Evolutionary conservation across 1,140 invertebrate genomes (phyloP).

Genomic region (Drosophila kurseongensis): DNA sequence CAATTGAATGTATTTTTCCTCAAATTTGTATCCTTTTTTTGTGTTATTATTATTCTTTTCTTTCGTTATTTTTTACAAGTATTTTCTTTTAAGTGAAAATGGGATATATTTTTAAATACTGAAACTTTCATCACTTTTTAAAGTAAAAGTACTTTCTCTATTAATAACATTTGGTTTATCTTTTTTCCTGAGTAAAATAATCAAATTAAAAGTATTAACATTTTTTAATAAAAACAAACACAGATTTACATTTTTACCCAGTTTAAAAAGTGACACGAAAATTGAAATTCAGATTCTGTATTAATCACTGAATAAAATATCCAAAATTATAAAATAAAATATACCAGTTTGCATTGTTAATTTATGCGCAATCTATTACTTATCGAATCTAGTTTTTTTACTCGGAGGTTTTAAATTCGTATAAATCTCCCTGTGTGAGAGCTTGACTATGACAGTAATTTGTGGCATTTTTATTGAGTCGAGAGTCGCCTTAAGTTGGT

Average conservation of each 20-base stretch:
- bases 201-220: too few relatives aligned
- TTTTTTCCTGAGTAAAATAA: too few relatives aligned
- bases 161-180: too few relatives aligned
- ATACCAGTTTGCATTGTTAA: conserved; percentile 26
- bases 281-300: not conserved
- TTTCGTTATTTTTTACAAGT: too few relatives aligned
- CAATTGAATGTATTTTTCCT: too few relatives aligned
- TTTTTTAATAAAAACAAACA: not conserved
- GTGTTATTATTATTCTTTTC: too few relatives aligned
- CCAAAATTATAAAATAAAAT: conserved; percentile 4
- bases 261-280: not conserved
- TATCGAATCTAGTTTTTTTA: conserved; percentile 32
- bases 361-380: conserved; percentile 25
- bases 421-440: not conserved
- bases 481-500: conserved; percentile 46
- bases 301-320: conserved; percentile 1
- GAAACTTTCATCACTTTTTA: too few relatives aligned
- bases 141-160: too few relatives aligned
- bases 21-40: too few relatives aligned
- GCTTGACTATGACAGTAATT: conserved; percentile 33
- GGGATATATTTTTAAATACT: too few relatives aligned
- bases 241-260: not conserved
- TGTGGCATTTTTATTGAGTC: conserved; percentile 40
- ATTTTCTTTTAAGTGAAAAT: too few relatives aligned
- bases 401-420: not conserved